These are phyloP conservation scores for Plecturocebus donacophilus DNA, from an alignment of 2,113 vertebrate species.

Conservation along the genomic window DNA sequence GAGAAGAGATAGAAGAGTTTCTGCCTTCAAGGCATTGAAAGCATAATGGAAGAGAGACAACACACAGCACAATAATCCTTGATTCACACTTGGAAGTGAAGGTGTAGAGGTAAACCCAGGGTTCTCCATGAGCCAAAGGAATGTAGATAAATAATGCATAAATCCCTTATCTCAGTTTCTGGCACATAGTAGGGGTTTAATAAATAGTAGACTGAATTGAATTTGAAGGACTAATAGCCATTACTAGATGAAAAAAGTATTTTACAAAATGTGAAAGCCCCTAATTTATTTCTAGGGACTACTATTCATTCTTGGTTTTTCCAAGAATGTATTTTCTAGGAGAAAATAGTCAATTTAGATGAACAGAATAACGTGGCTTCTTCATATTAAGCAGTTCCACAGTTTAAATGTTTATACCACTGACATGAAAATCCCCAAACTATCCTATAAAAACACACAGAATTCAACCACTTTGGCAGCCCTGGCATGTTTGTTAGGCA, in stretches of 20 bases:
- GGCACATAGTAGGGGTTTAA: background rate
- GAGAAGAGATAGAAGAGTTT: background rate
- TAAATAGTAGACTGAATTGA: conserved; percentile 16
- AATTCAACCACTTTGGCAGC: background rate
- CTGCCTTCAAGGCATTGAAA: background rate
- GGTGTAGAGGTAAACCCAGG: background rate
- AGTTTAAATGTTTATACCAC: background rate
- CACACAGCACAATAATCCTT: background rate
- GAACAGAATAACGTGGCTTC: background rate
- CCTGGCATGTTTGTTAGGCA: background rate
- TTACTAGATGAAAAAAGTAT: background rate
- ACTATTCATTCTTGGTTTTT: background rate
- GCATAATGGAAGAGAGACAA: background rate
- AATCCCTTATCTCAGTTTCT: background rate
- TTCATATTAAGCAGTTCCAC: background rate
- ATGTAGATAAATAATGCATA: background rate
- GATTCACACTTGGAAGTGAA: background rate
- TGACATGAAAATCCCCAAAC: background rate
- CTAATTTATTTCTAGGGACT: background rate
- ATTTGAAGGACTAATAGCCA: background rate
- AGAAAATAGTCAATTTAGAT: conserved; percentile 35
- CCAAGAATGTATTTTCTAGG: conserved; percentile 25
- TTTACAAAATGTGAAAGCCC: conserved; percentile 28
- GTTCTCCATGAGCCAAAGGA: background rate
- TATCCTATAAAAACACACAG: background rate